Base-by-base conservation (phyloP, 64 coral and sea anemone species). In the Dendronephthya gigantea region DNA sequence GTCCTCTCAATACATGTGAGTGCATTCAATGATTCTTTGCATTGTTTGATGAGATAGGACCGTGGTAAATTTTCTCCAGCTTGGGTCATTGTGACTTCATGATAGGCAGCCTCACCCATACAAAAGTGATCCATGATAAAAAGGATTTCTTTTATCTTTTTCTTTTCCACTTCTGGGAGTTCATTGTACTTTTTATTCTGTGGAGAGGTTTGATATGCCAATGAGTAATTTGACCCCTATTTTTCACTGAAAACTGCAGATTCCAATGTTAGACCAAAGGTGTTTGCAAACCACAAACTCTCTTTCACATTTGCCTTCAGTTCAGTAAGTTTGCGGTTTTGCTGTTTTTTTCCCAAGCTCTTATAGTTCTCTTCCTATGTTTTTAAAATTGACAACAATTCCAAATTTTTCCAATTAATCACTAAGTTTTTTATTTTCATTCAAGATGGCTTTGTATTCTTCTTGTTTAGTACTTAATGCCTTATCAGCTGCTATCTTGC, bases 231-330 rank as follows among this genome's bases (percentile, higher is more conserved):
- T 36, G 32, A 79, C 72, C 69, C 72, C 34, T 29, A 28, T 79
- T 39, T 79, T 36, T 79, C 72, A 36, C 19, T 33, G 22, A 36
- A 79, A 16, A 29, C 29, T 29, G 36, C 72, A 28, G 72, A 35
- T 34, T 79, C 72, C 72, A 79, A 34, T 79, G 72, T 79, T 39
- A 79, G 36, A 35, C 72, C 72, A 34, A 79, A 79, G 9, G 72
- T 79, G 19, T 79, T 29, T 33, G 72, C 28, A 79, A 35, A 79
- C 72, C 28, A 79, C 19, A 79, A 29, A 34, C 36, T 79, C 10
- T 1, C 29, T 39, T 79, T 15, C 15, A 79, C 72, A 28, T 19
- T 17, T 36, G 72, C 29, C 29, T 79, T 79, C 30, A 79, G 29
- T 34, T 79, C 72, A 16, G 1, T 79, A 15, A 79, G 36, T 39